Base-by-base conservation (phyloP, 2,113 vertebrate genomes). In the Paracyprichromis sp. region DNA sequence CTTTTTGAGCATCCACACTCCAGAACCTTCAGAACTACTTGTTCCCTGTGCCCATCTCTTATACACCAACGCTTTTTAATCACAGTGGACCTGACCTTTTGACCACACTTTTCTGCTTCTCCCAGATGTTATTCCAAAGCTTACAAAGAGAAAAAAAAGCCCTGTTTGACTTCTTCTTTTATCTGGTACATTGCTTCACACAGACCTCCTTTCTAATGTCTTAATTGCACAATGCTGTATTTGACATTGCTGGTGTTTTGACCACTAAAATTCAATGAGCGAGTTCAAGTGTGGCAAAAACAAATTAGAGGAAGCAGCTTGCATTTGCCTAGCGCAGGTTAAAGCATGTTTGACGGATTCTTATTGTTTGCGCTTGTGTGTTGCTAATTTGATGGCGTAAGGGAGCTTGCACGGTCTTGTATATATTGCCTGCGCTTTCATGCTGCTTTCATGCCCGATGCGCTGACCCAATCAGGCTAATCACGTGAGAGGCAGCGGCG, bases 381-480 rank as follows among this genome's bases (percentile, higher is more conserved):
- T 73, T 76, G 69, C 36, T 83, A 57, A 88, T 89, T 90, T 57
- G 80, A 66, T n/a, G 9, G 43, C 78, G 43, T 26, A 29, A 83
- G 29, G 83, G 29, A 47, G 45, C 40, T 9, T 53, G 53, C 54
- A 52, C 29, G 19, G 57, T 26, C 71, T 86, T 84, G 63, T 90
- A 76, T 79, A 78, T 52, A n/a, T 52, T 78, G 26, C 76, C 29
- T 24, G 43, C 2, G 31, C 66, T 26, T 53, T 40, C 24, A 19
- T 47, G 82, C 84, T 56, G 52, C 34, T 50, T 69, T 38, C 19
- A 63, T 81, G 52, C 56, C 57, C 6, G 29, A 80, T 83, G 81
- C 24, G 69, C 69, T 84, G 83, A 82, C 56, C 88, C 80, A 85
- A 83, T 83, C 50, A 59, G 83, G 36, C 83, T 89, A 87, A 89